phyloP scores from a whole-genome alignment of 2,888 invertebrate genomes.

The Apantesis nais region DNA sequence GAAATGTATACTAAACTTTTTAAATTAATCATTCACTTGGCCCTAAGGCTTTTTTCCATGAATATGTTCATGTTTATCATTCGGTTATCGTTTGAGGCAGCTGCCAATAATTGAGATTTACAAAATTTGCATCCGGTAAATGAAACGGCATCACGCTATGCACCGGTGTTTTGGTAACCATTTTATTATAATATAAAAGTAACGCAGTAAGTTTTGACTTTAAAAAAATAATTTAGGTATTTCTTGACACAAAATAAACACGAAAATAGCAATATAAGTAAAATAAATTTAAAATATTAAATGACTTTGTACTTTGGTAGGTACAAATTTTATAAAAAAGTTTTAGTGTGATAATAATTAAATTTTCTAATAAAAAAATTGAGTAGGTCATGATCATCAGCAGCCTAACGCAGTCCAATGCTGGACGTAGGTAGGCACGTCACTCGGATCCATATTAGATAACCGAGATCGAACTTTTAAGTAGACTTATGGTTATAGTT shows the following conservation, averaged over 20 bases:
- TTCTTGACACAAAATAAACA: background rate
- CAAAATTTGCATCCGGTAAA: conserved; percentile 66
- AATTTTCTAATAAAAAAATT: too few relatives aligned
- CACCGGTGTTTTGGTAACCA: conserved; percentile 19
- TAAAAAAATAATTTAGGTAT: background rate
- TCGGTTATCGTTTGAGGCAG: conserved; percentile 56
- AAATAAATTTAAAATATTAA: background rate
- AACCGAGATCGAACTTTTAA: too few relatives aligned
- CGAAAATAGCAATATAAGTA: background rate
- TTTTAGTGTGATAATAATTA: too few relatives aligned
- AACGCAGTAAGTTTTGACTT: background rate
- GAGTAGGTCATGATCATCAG: too few relatives aligned
- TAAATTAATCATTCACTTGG: conserved; percentile 45
- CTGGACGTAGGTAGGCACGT: too few relatives aligned
- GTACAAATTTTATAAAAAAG: too few relatives aligned
- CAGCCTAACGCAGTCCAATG: too few relatives aligned
- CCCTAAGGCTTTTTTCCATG: conserved; percentile 52
- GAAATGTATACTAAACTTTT: conserved; percentile 27
- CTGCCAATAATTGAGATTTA: conserved; percentile 72
- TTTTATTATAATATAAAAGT: too few relatives aligned
- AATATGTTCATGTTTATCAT: conserved; percentile 61
- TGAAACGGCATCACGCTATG: conserved; percentile 58
- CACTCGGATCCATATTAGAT: too few relatives aligned
- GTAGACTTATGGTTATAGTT: background rate
- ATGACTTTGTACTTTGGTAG: background rate